These are phyloP conservation scores for Athetis lepigone DNA, from an alignment of 2,888 invertebrate species.

Conservation along the genomic window DNA sequence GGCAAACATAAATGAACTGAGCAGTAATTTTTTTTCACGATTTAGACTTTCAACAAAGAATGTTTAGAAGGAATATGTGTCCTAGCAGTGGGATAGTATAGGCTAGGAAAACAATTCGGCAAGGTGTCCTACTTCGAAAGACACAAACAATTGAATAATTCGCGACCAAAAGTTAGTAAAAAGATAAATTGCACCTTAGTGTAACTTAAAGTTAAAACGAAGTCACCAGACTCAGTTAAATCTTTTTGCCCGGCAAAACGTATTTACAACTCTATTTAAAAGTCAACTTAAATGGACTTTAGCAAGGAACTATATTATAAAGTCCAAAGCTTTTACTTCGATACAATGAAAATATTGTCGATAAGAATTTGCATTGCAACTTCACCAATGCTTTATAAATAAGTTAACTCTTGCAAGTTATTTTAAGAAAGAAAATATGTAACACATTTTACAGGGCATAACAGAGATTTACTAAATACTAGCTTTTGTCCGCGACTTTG, in stretches of 20 bases:
- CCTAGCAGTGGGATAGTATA: too few relatives aligned
- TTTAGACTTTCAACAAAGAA: too few relatives aligned
- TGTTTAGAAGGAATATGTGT: too few relatives aligned
- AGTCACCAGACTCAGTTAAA: constrained; percentile 27
- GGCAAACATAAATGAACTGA: too few relatives aligned
- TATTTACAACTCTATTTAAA: constrained; percentile 25
- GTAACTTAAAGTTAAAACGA: constrained; percentile 35
- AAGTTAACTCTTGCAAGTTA: neutral
- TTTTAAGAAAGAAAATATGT: too few relatives aligned
- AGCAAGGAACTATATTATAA: neutral
- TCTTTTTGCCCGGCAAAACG: constrained; percentile 21
- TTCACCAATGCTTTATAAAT: neutral
- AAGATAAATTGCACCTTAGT: constrained; percentile 40
- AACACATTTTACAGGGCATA: too few relatives aligned
- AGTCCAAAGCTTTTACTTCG: constrained; percentile 11
- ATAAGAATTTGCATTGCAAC: constrained; percentile 7
- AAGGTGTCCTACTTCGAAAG: neutral
- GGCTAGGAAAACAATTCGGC: neutral
- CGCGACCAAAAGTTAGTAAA: constrained; percentile 17
- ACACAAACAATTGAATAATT: neutral
- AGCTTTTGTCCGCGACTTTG: too few relatives aligned
- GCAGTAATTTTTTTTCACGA: too few relatives aligned
- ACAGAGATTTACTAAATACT: too few relatives aligned
- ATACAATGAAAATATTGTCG: constrained; percentile 7
- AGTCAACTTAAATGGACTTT: constrained; percentile 7